Percentiles rank a stretch among this genome's conserved stretches.
Conservation (phyloP, 2,113 vertebrate genomes). For the Climacteris rufus region DNA sequence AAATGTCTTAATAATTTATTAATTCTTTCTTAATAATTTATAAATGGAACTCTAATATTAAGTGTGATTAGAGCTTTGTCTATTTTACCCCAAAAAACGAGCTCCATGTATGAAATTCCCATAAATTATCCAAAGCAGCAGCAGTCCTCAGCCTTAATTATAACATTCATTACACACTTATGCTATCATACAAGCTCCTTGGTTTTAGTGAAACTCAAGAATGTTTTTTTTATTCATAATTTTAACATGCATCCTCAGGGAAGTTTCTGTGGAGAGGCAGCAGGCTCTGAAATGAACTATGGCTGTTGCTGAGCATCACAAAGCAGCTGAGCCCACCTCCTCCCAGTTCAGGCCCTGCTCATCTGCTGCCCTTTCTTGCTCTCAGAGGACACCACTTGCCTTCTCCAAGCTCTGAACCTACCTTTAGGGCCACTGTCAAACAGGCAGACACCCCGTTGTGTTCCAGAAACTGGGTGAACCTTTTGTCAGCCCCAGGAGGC, state of each 20-base stretch:
- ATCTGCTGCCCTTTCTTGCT: background rate
- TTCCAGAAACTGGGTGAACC: background rate
- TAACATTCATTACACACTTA: background rate
- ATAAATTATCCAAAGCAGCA: background rate
- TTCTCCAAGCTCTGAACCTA: background rate
- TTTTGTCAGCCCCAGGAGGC: background rate
- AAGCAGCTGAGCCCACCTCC: background rate
- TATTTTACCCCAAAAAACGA: background rate
- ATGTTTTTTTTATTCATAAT: background rate
- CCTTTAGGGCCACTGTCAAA: background rate
- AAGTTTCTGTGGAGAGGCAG: background rate
- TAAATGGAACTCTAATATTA: background rate
- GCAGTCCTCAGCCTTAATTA: constrained; percentile 5
- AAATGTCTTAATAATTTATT: background rate
- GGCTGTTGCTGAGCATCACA: background rate
- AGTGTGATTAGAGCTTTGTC: background rate
- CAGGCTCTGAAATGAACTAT: background rate
- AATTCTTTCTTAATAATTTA: background rate
- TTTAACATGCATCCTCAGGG: background rate
- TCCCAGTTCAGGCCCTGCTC: background rate
- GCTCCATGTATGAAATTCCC: background rate
- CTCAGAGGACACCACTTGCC: background rate
- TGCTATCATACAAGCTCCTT: background rate
- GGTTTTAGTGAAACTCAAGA: background rate
- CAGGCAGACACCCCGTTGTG: background rate